Evolutionary conservation across 2,888 invertebrate genomes (phyloP).

Genomic region (Aleiodes testaceus): DNA sequence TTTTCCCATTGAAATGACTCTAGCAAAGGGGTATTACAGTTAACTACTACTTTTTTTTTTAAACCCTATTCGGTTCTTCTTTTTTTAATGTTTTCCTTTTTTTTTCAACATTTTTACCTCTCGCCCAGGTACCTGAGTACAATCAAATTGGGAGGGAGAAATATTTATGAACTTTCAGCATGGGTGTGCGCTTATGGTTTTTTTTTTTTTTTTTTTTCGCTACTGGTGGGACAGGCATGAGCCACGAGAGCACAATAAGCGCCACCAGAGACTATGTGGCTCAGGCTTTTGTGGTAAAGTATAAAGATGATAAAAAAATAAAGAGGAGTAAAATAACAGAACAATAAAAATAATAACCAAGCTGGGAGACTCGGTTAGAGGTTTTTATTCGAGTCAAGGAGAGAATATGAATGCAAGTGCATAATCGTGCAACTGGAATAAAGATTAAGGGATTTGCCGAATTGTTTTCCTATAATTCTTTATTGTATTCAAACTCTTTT

Average conservation of each 20-base stretch:
- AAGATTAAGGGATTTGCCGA: conserved; percentile 35
- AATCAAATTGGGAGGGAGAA: conserved; percentile 31
- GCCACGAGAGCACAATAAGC: conserved; percentile 42
- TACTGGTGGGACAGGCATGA: conserved; percentile 34
- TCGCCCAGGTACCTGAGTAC: not conserved
- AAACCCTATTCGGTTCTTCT: conserved; percentile 20
- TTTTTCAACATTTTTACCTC: conserved; percentile 28
- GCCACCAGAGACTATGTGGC: conserved; percentile 3
- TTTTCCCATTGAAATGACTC: conserved; percentile 39
- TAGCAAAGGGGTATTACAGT: conserved; percentile 47
- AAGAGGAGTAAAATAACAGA: conserved; percentile 8
- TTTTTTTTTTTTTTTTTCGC: not conserved
- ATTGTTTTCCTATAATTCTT: conserved; percentile 8
- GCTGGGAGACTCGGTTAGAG: conserved; percentile 8
- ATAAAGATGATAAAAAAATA: conserved; percentile 37
- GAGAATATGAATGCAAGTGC: conserved; percentile 36
- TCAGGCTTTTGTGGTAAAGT: conserved; percentile 31
- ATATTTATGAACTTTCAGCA: conserved; percentile 39
- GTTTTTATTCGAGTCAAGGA: conserved; percentile 24
- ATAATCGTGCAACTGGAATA: conserved; percentile 32
- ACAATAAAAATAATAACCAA: conserved; percentile 40
- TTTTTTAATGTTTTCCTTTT: conserved; percentile 38
- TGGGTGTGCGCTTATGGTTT: conserved; percentile 3
- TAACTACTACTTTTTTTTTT: conserved; percentile 43
- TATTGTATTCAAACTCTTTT: too few relatives aligned